Base-by-base conservation (phyloP, 2,888 invertebrate species). In the Leptinotarsa haldemani region DNA sequence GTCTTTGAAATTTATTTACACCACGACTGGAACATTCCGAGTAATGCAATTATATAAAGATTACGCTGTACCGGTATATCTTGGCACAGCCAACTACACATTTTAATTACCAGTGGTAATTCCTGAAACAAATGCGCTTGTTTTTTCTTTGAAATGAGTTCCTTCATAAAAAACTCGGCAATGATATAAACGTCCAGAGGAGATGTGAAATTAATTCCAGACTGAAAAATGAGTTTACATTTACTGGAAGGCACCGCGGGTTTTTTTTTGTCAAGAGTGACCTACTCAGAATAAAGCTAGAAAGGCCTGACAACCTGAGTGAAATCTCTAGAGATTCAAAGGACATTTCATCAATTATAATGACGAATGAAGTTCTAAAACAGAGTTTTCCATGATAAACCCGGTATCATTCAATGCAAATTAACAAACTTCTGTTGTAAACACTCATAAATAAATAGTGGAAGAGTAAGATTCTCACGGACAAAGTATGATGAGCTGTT, bases 21-120 rank as follows among this genome's bases (percentile, higher is more conserved):
- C 15, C 9, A 15, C 61, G 12, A 40, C 16, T 3, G 25, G 40
- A n/a, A 18, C 40, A 61, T 61, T 15, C 30, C 30, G 30, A 30
- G 30, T 30, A 61, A 61, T 16, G 61, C 61, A 61, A 61, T 61
- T 61, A 61, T 30, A 7, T 30, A 4, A 61, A 61, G 25, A 61
- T 61, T 30, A 30, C 25, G 16, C 30, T 56, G 53, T 56, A 56
- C 22, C 53, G 20, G 20, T 61, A 61, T n/a, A 61, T 40, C 61
- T 61, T 61, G 61, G 40, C 40, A 61, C 7, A 5, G 13, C 40
- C 61, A 25, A 20, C 20, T 56, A 25, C 20, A 61, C 16, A 61
- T 61, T 61, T 61, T 40, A 61, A 61, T 61, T 40, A 61, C 18
- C 25, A 61, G 7, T 3, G 15, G 30, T 61, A 61, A 15, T 30